These are phyloP conservation scores for Parthenolecanium corni DNA, from an alignment of 2,888 invertebrate species.

Conservation along the genomic window DNA sequence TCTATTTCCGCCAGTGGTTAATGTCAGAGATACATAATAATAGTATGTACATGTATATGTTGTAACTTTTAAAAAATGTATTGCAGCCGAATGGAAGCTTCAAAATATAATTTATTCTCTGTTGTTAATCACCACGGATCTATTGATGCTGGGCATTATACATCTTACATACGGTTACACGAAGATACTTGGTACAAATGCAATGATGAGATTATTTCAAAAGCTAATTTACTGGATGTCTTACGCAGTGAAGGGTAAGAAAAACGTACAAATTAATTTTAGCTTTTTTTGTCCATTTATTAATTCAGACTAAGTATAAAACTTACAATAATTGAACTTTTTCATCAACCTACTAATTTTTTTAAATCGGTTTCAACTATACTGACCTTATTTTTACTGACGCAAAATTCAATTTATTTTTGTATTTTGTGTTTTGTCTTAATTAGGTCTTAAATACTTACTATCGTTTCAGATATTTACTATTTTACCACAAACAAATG, in stretches of 20 bases:
- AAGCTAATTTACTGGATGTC: slow-evolving; percentile 78
- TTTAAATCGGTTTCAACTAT: too few species aligned
- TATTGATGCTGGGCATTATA: slow-evolving; percentile 89
- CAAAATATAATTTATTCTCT: slow-evolving; percentile 55
- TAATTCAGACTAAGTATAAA: neutral
- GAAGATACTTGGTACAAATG: slow-evolving; percentile 91
- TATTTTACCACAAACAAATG: slow-evolving; percentile 88
- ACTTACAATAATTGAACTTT: neutral
- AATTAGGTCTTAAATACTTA: too few species aligned
- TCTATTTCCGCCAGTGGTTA: too few species aligned
- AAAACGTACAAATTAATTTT: slow-evolving; percentile 1
- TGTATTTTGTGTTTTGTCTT: too few species aligned
- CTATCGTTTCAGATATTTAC: slow-evolving; percentile 70
- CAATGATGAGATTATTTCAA: slow-evolving; percentile 87
- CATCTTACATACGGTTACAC: slow-evolving; percentile 89
- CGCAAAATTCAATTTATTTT: too few species aligned
- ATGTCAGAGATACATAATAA: too few species aligned
- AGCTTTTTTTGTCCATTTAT: slow-evolving; percentile 1
- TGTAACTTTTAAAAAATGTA: neutral
- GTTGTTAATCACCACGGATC: slow-evolving; percentile 94
- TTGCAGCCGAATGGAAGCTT: slow-evolving; percentile 5
- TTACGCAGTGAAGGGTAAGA: slow-evolving; percentile 87
- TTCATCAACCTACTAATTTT: slow-evolving; percentile 6
- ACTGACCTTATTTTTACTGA: too few species aligned
- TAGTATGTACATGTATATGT: too few species aligned